A percentile compares a stretch with the other conserved stretches of the same genome.
These are phyloP conservation scores for Gymnocheta viridis DNA, from an alignment of 2,888 invertebrate genomes.

Conservation along the genomic window DNA sequence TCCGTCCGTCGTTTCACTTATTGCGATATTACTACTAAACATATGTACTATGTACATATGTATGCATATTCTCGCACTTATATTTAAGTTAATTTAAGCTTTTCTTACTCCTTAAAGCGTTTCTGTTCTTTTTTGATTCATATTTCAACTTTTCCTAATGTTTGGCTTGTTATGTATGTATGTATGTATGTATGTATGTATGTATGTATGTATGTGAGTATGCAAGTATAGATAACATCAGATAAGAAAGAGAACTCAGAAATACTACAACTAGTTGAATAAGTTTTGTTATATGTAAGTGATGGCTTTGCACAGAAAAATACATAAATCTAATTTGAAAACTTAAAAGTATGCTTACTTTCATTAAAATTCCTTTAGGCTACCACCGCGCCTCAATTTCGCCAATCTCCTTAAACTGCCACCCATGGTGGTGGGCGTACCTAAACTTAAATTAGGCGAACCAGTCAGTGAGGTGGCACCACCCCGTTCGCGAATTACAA, in stretches of 20 bases:
- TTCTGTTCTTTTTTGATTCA: neutral
- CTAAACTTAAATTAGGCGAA: slow-evolving; percentile 52
- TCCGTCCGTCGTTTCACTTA: neutral
- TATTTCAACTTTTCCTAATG: neutral
- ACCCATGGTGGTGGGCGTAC: slow-evolving; percentile 46
- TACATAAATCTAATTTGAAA: neutral
- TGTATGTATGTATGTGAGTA: neutral
- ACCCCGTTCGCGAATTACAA: slow-evolving; percentile 72
- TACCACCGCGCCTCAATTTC: slow-evolving; percentile 78
- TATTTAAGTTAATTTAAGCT: slow-evolving; percentile 28
- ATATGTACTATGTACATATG: too few species aligned
- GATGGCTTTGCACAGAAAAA: neutral
- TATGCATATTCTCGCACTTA: slow-evolving; percentile 10
- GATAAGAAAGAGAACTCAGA: neutral
- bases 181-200: neutral
- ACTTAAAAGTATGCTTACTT: neutral
- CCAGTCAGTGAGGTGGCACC: slow-evolving; percentile 44
- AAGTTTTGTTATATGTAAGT: neutral
- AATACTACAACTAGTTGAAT: slow-evolving; percentile 14
- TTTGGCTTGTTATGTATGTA: neutral
- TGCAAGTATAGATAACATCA: slow-evolving; percentile 7
- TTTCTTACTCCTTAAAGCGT: neutral
- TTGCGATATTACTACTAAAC: slow-evolving; percentile 21
- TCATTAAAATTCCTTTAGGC: slow-evolving; percentile 77
- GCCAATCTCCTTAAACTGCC: slow-evolving; percentile 74